Percentiles rank a stretch among this genome's conserved stretches.
Conservation (phyloP, 2,888 invertebrate species). For the Caenorhabditis doughertyi region DNA sequence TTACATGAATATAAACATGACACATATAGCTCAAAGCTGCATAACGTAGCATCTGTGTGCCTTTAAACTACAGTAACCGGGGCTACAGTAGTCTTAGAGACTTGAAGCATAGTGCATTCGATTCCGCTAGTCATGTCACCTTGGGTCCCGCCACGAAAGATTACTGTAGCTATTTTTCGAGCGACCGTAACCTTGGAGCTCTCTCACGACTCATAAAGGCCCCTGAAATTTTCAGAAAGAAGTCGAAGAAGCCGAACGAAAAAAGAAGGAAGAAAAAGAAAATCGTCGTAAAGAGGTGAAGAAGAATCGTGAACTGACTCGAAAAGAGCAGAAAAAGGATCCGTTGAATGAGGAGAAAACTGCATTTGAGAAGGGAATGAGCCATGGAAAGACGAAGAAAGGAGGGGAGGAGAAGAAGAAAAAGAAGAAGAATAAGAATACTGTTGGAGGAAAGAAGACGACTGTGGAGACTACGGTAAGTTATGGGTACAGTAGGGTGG, state of each 20-base stretch:
- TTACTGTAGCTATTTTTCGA: too few relatives aligned
- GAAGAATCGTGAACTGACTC: slow-evolving; percentile 8
- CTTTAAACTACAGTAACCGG: too few relatives aligned
- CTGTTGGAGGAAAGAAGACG: neutral
- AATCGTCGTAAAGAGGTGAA: slow-evolving; percentile 33
- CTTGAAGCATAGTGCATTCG: too few relatives aligned
- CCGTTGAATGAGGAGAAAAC: slow-evolving; percentile 11
- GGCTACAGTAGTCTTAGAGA: too few relatives aligned
- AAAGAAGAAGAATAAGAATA: slow-evolving; percentile 12
- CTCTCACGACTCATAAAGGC: neutral
- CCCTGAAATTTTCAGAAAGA: slow-evolving; percentile 34
- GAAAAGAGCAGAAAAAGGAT: slow-evolving; percentile 13
- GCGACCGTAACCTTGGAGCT: too few relatives aligned
- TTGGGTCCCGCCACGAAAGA: too few relatives aligned
- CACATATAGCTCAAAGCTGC: too few relatives aligned
- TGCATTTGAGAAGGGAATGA: slow-evolving; percentile 1
- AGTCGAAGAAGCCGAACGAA: slow-evolving; percentile 25
- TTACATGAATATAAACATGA: too few relatives aligned
- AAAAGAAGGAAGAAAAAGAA: slow-evolving; percentile 49
- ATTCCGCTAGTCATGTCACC: too few relatives aligned
- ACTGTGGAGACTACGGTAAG: slow-evolving; percentile 14
- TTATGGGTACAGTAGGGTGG: too few relatives aligned
- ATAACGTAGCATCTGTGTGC: too few relatives aligned
- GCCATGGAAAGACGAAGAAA: slow-evolving; percentile 14
- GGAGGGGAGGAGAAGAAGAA: slow-evolving; percentile 9